Evolutionary conservation across 2,888 invertebrate species (phyloP), one percentile per base, ranked within the genome.

Genomic region (Atethmia centrago): DNA sequence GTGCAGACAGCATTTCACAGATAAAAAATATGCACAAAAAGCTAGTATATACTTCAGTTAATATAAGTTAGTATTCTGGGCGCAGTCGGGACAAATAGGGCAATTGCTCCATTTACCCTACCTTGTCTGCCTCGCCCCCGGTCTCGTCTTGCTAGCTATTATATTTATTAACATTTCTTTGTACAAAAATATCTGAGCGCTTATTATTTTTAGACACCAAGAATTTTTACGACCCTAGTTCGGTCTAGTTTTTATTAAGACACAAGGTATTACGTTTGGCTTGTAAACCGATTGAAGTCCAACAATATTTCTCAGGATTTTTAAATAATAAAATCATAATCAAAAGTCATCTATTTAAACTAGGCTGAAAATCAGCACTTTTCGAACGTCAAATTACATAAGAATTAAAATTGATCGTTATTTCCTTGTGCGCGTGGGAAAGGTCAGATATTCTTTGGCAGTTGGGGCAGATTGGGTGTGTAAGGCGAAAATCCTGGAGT

Each of bases 11-110:
- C 9, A 66, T 21, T 36, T 21, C 10, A 28, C 21, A 12, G 10
- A 16, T 1, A 28, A 66, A 59, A 40, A 40, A 5, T 40, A 51
- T n/a, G n/a, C n/a, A n/a, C n/a, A n/a, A n/a, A n/a, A n/a, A n/a
- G n/a, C n/a, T n/a, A n/a, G n/a, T n/a, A n/a, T n/a, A n/a, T n/a
- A n/a, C n/a, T n/a, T n/a, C n/a, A n/a, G n/a, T n/a, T n/a, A n/a
- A 36, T 36, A 36, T 36, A 31, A 31, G 31, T 4, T 31, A 36
- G 7, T 7, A 5, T 14, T 9, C 16, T 31, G 68, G 63, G 74
- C 14, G 80, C n/a, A 49, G 67, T 28, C 10, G 12, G 71, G 80
- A 53, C 75, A 69, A 83, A 74, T 40, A 65, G 80, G 80, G 61
- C 58, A 70, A 70, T 62, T 14, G 9, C 14, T 31, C 10, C 56